Evolutionary conservation across 2,888 invertebrate species (phyloP), one percentile per base, ranked within the genome.

Genomic region (Eilema sororculum): DNA sequence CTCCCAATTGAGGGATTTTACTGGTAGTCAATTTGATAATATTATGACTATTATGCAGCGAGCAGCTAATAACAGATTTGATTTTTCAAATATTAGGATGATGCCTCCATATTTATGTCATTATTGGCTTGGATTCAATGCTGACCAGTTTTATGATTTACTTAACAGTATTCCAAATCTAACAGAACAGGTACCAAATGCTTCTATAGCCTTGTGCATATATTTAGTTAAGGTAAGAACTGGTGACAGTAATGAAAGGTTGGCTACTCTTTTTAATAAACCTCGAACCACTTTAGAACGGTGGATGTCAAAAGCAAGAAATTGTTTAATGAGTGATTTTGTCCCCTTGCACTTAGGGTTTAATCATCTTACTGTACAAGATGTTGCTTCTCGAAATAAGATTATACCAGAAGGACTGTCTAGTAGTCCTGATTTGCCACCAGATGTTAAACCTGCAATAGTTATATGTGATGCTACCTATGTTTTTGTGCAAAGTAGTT

Each of bases 211-310:
- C 6, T 67, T 73, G 20, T 52, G 64, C 63, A 74, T 74, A 33
- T 71, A 67, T 67, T 67, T 75, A 46, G 67, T 70, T 56, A 75
- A 68, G 46, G n/a, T 70, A 13, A 66, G 72, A 67, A 72, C 72
- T 66, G 75, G 72, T 62, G 72, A 75, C 33, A 72, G 68, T 52
- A 75, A 72, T 41, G 72, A 10, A 37, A 37, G 37, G 37, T 37
- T 37, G 37, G 37, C 37, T 37, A 37, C 37, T 13, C 3, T 69
- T 41, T 68, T 68, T 62, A 61, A 65, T 30, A 61, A 41, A 41
- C n/a, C 68, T 58, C 60, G 65, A 57, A 30, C 30, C 16, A 72
- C 68, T 30, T 72, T 72, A 65, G 68, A 72, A 66, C 16, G 62
- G 24, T 62, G n/a, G 24, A 72, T 72, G 72, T n/a, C 33, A 22